Conservation (phyloP, 1,140 invertebrate species). For the Ectropis grisescens region DNA sequence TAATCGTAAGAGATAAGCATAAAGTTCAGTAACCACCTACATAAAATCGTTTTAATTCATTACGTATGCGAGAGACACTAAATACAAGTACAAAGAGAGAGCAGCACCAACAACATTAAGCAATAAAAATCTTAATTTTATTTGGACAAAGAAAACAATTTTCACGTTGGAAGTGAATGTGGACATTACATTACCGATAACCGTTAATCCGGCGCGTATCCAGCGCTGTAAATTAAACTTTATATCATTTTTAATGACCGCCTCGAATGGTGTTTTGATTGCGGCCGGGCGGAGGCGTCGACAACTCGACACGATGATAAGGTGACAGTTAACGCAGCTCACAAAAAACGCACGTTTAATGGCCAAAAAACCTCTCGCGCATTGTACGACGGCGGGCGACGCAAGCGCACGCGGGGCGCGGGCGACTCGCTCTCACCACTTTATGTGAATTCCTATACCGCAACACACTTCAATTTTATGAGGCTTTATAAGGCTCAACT, state of each 20-base stretch:
- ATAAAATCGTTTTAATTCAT: too few species aligned
- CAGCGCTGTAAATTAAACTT: constrained; percentile 65
- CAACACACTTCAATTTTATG: constrained; percentile 53
- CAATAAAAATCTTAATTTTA: constrained; percentile 40
- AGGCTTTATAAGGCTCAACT: constrained; percentile 34
- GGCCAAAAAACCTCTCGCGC: constrained; percentile 45
- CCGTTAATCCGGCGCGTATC: constrained; percentile 50
- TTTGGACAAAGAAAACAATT: constrained; percentile 51
- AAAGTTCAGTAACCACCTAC: too few species aligned
- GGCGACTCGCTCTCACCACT: constrained; percentile 15
- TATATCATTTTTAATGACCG: constrained; percentile 68
- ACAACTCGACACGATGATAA: constrained; percentile 66
- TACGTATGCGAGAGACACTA: too few species aligned
- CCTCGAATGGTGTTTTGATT: constrained; percentile 67
- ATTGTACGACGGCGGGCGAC: constrained; percentile 2
- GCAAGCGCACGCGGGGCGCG: not conserved
- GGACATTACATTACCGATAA: constrained; percentile 58
- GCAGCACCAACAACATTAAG: constrained; percentile 21
- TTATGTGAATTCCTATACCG: constrained; percentile 51
- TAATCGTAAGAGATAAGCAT: too few species aligned
- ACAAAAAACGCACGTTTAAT: constrained; percentile 60
- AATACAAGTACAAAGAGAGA: too few species aligned
- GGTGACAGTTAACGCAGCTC: constrained; percentile 43
- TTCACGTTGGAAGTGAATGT: constrained; percentile 34
- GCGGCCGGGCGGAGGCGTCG: constrained; percentile 63